These are phyloP conservation scores for Eurois occulta DNA, from an alignment of 2,888 invertebrate species.

Conservation along the genomic window DNA sequence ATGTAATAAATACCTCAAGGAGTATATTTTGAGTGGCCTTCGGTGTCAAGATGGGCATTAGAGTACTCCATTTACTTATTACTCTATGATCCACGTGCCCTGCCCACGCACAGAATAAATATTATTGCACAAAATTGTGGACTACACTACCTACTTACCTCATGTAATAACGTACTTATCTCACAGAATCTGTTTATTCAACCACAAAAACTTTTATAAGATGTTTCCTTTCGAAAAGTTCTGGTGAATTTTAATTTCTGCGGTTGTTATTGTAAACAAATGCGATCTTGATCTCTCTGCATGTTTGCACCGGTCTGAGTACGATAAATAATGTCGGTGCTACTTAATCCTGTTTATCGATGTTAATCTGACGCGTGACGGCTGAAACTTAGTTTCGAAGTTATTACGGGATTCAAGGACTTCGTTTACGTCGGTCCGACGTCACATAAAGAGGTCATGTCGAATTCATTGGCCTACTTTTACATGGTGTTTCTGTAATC, in stretches of 20 bases:
- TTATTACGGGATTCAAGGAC: conserved; percentile 49
- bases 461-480: conserved; percentile 30
- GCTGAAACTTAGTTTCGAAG: conserved; percentile 29
- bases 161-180: conserved; percentile 33
- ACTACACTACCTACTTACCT: conserved; percentile 12
- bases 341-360: conserved; percentile 46
- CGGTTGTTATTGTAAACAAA: conserved; percentile 51
- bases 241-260: conserved; percentile 24
- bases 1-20: background rate
- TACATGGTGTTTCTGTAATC: conserved; percentile 6
- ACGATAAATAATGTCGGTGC: conserved; percentile 39
- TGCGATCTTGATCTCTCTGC: conserved; percentile 42
- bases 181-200: conserved; percentile 33
- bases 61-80: background rate
- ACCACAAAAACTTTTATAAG: conserved; percentile 20
- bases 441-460: conserved; percentile 65
- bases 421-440: conserved; percentile 43
- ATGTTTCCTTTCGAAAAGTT: conserved; percentile 11
- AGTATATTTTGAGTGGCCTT: background rate
- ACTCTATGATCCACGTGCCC: background rate
- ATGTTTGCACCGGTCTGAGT: conserved; percentile 29
- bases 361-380: conserved; percentile 21
- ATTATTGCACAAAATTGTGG: conserved; percentile 46
- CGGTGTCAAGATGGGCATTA: background rate
- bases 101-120: background rate